phyloP scores from a whole-genome alignment of 2,797 vertebrate species.

The Sebastes minor region DNA sequence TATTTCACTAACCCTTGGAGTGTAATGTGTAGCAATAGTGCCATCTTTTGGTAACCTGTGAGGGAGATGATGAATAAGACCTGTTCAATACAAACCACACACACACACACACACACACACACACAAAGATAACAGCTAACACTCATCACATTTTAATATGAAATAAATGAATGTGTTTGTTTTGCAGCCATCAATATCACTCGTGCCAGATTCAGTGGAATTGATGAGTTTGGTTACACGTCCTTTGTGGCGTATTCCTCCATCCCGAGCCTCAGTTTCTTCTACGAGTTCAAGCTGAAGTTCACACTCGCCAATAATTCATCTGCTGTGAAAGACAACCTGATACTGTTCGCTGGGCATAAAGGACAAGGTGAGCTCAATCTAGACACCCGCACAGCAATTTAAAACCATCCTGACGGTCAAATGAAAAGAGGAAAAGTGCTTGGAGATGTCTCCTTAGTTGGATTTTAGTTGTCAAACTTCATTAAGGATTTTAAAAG shows the following conservation, averaged over 20 bases:
- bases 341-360: conserved; percentile 90
- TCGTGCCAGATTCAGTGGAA: conserved; percentile 85
- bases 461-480: conserved; percentile 49
- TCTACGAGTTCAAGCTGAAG: conserved; percentile 88
- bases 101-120: neutral
- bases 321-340: conserved; percentile 86
- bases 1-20: neutral
- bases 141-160: neutral
- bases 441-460: conserved; percentile 26
- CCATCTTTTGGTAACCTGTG: conserved; percentile 78
- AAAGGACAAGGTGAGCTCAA: conserved; percentile 87
- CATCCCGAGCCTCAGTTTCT: conserved; percentile 80
- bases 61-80: conserved; percentile 19
- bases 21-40: conserved; percentile 77
- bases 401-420: conserved; percentile 26
- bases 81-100: conserved; percentile 2
- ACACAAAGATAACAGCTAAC: neutral
- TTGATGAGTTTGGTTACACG: conserved; percentile 85
- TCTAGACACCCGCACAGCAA: conserved; percentile 14
- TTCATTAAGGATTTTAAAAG: conserved; percentile 56
- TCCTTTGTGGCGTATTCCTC: conserved; percentile 86
- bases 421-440: conserved; percentile 26
- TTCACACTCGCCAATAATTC: conserved; percentile 84
- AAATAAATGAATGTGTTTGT: conserved; percentile 12
- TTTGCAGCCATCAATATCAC: conserved; percentile 85